Percentiles rank a stretch among this genome's conserved stretches.
Evolutionary conservation across 2,888 invertebrate genomes (phyloP).

Genomic region (Cybosia mesomella): DNA sequence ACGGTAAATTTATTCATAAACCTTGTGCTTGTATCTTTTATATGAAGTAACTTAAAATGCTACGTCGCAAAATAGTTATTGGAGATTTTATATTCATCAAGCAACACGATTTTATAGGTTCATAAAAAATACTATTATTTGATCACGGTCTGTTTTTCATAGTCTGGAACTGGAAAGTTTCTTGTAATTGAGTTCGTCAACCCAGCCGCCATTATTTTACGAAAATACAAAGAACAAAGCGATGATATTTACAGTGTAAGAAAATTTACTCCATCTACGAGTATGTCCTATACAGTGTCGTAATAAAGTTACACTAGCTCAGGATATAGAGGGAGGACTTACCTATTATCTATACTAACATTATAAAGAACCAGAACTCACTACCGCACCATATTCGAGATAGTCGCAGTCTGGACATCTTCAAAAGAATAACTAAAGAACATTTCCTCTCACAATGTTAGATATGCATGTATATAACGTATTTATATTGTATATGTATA

Average conservation of each 20-base stretch:
- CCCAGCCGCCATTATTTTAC: neutral
- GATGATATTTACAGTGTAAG: neutral
- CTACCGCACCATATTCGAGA: too few relatives aligned
- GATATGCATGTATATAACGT: too few relatives aligned
- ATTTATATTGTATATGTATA: too few relatives aligned
- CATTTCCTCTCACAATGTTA: too few relatives aligned
- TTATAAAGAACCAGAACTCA: too few relatives aligned
- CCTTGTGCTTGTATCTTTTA: slow-evolving; percentile 6
- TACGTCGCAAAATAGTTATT: slow-evolving; percentile 16
- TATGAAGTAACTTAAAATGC: slow-evolving; percentile 11
- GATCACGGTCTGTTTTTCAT: slow-evolving; percentile 25
- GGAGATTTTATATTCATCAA: slow-evolving; percentile 33
- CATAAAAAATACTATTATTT: slow-evolving; percentile 18
- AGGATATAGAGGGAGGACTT: too few relatives aligned
- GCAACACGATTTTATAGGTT: slow-evolving; percentile 29
- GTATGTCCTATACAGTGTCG: neutral
- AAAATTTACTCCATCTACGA: neutral
- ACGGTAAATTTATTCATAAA: neutral
- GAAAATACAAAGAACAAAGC: neutral
- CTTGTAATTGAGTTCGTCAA: slow-evolving; percentile 19
- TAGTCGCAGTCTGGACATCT: too few relatives aligned
- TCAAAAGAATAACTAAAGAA: too few relatives aligned
- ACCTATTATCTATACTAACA: too few relatives aligned
- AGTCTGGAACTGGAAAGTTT: slow-evolving; percentile 16
- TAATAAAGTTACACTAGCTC: too few relatives aligned